Conservation (phyloP, 2,888 invertebrate genomes). For the Lacanobia wlatinum region DNA sequence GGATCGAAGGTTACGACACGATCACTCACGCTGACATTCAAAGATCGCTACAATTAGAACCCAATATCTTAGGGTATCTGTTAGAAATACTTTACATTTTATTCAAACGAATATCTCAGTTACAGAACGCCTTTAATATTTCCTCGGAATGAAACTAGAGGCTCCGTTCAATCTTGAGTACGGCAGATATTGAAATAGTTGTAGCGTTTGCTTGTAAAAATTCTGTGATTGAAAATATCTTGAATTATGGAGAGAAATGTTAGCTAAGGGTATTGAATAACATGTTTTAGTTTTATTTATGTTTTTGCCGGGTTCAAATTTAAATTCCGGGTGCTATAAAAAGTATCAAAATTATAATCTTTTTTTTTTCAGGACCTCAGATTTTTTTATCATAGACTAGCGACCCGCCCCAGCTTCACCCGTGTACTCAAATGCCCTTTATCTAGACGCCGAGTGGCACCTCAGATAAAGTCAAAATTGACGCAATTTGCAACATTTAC, state of each 20-base stretch:
- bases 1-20: too few species aligned
- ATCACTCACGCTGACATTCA: not conserved
- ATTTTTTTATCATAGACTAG: too few species aligned
- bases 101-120: not conserved
- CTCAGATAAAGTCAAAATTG: too few species aligned
- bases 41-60: not conserved
- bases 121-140: constrained; percentile 28
- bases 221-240: constrained; percentile 5
- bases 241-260: not conserved
- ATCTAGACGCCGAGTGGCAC: too few species aligned
- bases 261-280: not conserved
- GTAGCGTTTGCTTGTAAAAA: not conserved
- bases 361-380: too few species aligned
- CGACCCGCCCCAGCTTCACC: too few species aligned
- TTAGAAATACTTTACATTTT: constrained; percentile 10
- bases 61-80: not conserved
- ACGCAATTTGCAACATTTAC: too few species aligned
- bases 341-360: too few species aligned
- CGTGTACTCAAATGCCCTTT: too few species aligned
- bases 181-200: constrained; percentile 36
- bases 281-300: not conserved
- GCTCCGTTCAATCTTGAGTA: not conserved
- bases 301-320: not conserved
- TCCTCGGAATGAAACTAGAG: not conserved
- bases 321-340: not conserved